phyloP scores from a whole-genome alignment of 2,888 invertebrate species.

The Luperina testacea region DNA sequence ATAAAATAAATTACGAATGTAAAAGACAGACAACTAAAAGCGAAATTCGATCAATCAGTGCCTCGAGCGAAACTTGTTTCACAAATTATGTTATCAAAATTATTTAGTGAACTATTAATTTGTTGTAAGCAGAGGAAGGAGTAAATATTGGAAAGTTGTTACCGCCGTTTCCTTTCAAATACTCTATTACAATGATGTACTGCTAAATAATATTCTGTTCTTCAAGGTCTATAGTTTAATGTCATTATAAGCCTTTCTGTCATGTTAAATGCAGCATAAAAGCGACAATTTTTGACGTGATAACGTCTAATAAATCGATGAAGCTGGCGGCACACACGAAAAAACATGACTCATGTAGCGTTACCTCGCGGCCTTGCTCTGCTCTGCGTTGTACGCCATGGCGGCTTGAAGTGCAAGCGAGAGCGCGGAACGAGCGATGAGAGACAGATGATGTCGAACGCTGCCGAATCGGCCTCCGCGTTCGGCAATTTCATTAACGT shows the following conservation, averaged over 20 bases:
- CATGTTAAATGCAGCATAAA: neutral
- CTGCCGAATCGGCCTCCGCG: no score
- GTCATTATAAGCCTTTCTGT: neutral
- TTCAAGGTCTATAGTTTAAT: constrained; percentile 29
- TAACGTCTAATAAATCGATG: no score
- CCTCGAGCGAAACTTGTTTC: constrained; percentile 63
- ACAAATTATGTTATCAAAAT: constrained; percentile 63
- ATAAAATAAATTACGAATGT: constrained; percentile 62
- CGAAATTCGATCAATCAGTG: constrained; percentile 66
- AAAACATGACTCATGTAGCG: no score
- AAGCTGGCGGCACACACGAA: no score
- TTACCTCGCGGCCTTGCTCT: no score
- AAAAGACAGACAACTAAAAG: constrained; percentile 66
- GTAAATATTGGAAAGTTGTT: constrained; percentile 77
- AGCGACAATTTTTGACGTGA: constrained; percentile 8
- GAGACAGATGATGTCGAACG: no score
- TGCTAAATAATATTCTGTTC: constrained; percentile 37
- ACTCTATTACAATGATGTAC: constrained; percentile 14
- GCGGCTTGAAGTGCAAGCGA: no score
- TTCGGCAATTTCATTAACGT: no score
- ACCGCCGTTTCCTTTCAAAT: constrained; percentile 51
- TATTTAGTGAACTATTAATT: constrained; percentile 61
- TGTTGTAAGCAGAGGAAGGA: constrained; percentile 66
- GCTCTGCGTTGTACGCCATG: no score
- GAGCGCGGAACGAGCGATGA: no score